A percentile compares a stretch with the other conserved stretches of the same genome.
phyloP scores from a whole-genome alignment of 2,113 vertebrate genomes.

The Maccullochella peelii region DNA sequence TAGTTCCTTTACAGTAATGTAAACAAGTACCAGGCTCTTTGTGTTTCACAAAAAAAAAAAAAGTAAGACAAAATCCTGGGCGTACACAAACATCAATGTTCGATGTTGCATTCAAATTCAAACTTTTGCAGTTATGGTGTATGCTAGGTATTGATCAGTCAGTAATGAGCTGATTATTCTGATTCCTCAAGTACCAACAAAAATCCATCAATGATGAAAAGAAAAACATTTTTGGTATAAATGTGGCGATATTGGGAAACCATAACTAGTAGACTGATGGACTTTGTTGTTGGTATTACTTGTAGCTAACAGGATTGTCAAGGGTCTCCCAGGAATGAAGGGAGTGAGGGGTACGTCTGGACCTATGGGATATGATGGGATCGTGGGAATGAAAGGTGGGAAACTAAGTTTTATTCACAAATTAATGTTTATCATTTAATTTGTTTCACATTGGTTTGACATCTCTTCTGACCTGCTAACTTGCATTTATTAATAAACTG shows the following conservation, averaged over 20 bases:
- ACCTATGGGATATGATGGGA: conserved; percentile 56
- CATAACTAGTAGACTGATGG: not conserved
- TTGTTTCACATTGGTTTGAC: not conserved
- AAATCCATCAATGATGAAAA: not conserved
- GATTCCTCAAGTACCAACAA: not conserved
- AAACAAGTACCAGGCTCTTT: not conserved
- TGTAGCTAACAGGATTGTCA: conserved; percentile 52
- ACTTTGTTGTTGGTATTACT: conserved; percentile 5
- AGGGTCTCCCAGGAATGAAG: conserved; percentile 68
- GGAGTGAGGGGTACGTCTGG: conserved; percentile 67
- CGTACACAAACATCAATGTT: not conserved
- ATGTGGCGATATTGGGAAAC: not conserved
- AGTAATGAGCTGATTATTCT: not conserved
- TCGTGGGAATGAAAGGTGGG: conserved; percentile 72
- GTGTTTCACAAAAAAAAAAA: not conserved
- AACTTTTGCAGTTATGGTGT: not conserved
- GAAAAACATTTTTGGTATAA: not conserved
- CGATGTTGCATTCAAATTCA: not conserved
- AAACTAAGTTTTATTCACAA: not conserved
- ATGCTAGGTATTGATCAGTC: not conserved
- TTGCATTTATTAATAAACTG: not conserved
- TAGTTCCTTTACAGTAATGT: not conserved
- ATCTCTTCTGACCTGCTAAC: not conserved
- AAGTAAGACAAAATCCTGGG: not conserved
- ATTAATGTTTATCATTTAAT: not conserved